Base-by-base conservation (phyloP, 2,113 vertebrate species). In the Platycercus adscitus region DNA sequence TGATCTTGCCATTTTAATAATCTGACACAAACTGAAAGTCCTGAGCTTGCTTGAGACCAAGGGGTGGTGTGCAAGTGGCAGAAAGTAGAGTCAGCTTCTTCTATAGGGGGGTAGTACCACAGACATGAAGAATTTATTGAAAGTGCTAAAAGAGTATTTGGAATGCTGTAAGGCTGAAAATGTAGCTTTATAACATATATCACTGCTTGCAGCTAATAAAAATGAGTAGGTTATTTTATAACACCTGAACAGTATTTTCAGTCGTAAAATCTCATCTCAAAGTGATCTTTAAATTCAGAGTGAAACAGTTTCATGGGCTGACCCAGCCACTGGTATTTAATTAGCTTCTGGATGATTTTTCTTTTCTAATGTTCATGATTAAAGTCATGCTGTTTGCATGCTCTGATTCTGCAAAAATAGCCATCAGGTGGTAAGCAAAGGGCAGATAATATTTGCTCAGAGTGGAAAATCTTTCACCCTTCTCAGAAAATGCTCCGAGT, bases 401-500 rank as follows among this genome's bases (percentile, higher is more conserved):
- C 79, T 90, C 65, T 94, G 46, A 77, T 94, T 96, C 84, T 83
- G 43, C 60, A 88, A 31, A 75, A 88, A 46, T 19, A 79, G 55
- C 50, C 58, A 58, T 86, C 75, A 87, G 68, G 65, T 66, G 65
- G 37, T 79, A 68, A 92, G 55, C 93, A 92, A 92, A 81, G 37
- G 70, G 33, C 83, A 65, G 60, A 56, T 93, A 72, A 66, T 81
- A 52, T 31, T 78, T 93, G 13, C 44, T 43, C 63, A 37, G 76
- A 8, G 44, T 81, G 93, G 93, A 96, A 95, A 85, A 41, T 86
- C 86, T 91, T 88, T 80, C 41, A 52, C 18, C 56, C 35, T 94
- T 96, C 93, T 94, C 65, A 94, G 95, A 95, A 96, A 69, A 46
- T 65, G 58, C 75, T 80, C 56, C 31, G 39, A 89, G 77, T 94